These are phyloP conservation scores for Terrapene triunguis DNA, from an alignment of 2,113 vertebrate genomes.

Conservation along the genomic window DNA sequence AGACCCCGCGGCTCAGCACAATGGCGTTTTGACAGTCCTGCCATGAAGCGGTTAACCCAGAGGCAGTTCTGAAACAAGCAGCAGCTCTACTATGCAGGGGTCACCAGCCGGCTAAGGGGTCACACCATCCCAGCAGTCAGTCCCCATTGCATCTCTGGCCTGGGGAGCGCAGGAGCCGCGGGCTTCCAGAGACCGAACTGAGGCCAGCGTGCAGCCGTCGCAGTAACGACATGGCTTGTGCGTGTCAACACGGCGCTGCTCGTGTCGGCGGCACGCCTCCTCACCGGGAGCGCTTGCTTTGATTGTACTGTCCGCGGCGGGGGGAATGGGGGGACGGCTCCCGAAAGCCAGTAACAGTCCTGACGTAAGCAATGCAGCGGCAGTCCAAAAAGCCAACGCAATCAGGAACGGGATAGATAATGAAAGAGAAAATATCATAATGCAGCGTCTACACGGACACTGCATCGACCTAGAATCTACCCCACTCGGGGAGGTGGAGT, in stretches of 20 bases:
- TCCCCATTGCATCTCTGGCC: background rate
- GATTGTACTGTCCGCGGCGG: too few species aligned
- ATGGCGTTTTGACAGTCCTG: background rate
- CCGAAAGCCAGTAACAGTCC: background rate
- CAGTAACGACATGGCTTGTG: background rate
- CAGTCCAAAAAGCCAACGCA: too few species aligned
- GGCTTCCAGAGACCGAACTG: background rate
- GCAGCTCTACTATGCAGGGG: background rate
- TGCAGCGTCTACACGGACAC: background rate
- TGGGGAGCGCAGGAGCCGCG: too few species aligned
- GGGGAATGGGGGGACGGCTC: background rate
- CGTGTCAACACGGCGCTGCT: background rate
- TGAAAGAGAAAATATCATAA: too few species aligned
- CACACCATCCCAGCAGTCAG: background rate
- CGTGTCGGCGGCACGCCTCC: accelerated
- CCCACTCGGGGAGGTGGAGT: too few species aligned
- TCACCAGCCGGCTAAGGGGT: background rate
- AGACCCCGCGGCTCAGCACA: background rate
- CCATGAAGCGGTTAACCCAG: background rate
- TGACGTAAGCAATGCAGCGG: background rate
- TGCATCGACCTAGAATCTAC: background rate
- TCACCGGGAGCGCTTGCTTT: background rate
- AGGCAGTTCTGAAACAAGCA: background rate
- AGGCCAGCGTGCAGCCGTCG: background rate
- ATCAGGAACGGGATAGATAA: too few species aligned